Percentiles rank a stretch among this genome's conserved stretches.
phyloP scores from a whole-genome alignment of 2,113 vertebrate species.

The Tachycineta bicolor region DNA sequence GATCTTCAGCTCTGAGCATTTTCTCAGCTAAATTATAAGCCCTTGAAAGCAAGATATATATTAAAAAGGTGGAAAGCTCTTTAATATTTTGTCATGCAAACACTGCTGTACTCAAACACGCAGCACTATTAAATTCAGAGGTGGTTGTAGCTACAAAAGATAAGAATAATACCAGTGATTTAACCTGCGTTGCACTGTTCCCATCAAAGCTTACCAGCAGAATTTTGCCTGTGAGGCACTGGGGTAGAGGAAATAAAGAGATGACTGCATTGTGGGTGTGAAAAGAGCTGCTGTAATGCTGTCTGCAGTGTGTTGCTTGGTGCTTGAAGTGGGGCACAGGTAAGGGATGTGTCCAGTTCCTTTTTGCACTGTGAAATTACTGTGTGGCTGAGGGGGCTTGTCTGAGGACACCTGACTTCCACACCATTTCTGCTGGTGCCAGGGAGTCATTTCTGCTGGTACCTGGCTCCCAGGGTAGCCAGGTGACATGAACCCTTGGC shows the following conservation, averaged over 20 bases:
- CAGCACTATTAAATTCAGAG: background rate
- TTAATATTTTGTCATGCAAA: slow-evolving; percentile 24
- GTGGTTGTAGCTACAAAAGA: background rate
- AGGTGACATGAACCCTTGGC: background rate
- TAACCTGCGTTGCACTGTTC: background rate
- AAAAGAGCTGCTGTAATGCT: background rate
- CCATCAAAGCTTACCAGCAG: background rate
- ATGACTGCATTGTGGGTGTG: background rate
- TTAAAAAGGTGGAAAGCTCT: background rate
- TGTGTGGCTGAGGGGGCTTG: background rate
- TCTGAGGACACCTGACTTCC: background rate
- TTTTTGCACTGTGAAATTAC: background rate
- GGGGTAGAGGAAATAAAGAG: background rate
- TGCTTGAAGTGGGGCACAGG: background rate
- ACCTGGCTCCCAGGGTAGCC: background rate
- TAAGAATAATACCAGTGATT: background rate
- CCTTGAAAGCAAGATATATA: background rate
- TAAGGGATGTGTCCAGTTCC: background rate
- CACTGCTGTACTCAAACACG: background rate
- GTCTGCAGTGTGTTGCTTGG: background rate
- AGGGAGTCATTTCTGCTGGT: background rate
- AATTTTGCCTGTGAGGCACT: background rate
- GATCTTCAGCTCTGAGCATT: slow-evolving; percentile 23
- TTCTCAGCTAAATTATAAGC: background rate
- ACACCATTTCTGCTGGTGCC: background rate